Conservation (phyloP, 2,113 vertebrate genomes). For the Clarias macrocephalus region DNA sequence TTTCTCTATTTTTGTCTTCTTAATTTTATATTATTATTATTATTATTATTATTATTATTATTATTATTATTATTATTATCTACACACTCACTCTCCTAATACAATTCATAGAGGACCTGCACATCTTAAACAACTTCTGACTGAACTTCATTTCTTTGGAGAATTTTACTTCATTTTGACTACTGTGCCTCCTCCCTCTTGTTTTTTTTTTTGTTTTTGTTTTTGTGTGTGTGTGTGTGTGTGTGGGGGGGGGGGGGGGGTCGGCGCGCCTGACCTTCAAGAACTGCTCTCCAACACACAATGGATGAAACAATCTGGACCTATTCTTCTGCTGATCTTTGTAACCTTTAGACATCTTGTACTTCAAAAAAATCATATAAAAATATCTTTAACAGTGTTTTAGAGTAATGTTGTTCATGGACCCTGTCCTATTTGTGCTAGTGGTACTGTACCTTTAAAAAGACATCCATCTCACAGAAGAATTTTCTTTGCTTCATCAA, state of each 20-base stretch:
- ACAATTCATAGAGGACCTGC: neutral
- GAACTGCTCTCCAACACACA: neutral
- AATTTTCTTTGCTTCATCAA: slow-evolving; percentile 44
- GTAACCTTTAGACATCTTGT: neutral
- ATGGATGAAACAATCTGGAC: neutral
- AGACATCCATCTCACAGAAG: slow-evolving; percentile 36
- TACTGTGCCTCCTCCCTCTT: neutral
- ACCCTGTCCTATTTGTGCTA: neutral
- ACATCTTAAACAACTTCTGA: neutral
- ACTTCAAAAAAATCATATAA: neutral
- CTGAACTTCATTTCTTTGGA: neutral
- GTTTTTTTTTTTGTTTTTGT: neutral
- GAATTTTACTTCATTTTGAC: neutral
- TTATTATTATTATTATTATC: neutral
- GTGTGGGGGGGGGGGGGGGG: no score
- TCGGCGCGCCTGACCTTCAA: neutral
- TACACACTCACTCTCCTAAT: neutral
- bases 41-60: neutral
- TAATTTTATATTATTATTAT: no score
- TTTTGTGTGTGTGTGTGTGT: no score
- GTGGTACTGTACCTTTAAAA: neutral
- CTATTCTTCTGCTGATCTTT: neutral
- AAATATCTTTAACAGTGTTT: no score
- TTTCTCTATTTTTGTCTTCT: neutral
- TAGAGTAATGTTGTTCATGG: no score